Conservation (phyloP, 2,797 vertebrate species). For the Phaenicophaeus curvirostris region DNA sequence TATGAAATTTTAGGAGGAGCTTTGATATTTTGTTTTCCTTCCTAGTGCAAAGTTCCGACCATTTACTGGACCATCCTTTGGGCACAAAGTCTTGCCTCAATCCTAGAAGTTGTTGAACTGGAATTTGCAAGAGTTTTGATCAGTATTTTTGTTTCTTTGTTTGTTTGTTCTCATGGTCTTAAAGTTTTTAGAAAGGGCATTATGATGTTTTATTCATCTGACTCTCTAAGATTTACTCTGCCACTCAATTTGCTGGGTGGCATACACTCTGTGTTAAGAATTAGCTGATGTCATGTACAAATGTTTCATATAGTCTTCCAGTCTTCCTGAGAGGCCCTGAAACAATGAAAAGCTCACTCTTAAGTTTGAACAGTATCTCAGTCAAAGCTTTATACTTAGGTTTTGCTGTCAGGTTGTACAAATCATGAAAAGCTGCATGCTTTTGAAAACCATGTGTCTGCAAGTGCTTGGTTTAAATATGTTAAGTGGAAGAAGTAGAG, state of each 20-base stretch:
- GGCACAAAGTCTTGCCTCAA: not conserved
- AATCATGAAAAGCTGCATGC: not conserved
- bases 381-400: not conserved
- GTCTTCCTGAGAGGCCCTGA: not conserved
- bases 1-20: not conserved
- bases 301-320: not conserved
- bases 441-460: not conserved
- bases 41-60: not conserved
- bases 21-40: not conserved
- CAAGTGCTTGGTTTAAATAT: not conserved
- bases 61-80: not conserved
- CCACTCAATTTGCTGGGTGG: not conserved
- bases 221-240: not conserved
- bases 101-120: not conserved
- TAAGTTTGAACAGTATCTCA: not conserved
- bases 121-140: not conserved
- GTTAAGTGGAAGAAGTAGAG: not conserved
- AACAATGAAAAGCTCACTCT: not conserved
- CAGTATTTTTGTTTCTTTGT: not conserved
- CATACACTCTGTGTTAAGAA: not conserved
- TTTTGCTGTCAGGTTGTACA: not conserved
- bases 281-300: not conserved
- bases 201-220: not conserved
- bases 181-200: not conserved
- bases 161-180: not conserved